A percentile compares a stretch with the other conserved stretches of the same genome.
These are phyloP conservation scores for Tretioscincus oriximinensis DNA, from an alignment of 2,113 vertebrate species.

Conservation along the genomic window DNA sequence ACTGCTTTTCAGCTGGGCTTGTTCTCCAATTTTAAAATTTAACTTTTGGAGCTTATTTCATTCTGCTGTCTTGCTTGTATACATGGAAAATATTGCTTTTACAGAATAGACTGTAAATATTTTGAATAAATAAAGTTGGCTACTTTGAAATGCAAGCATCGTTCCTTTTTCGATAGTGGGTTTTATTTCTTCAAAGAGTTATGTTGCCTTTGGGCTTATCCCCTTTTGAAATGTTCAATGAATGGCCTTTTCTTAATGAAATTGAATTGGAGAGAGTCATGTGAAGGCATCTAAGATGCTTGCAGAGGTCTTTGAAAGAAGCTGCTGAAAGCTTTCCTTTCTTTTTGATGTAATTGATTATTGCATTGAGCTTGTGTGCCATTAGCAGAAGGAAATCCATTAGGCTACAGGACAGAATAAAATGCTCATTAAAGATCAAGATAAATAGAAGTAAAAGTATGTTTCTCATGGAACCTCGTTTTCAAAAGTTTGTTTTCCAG, in stretches of 20 bases:
- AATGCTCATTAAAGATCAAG: background rate
- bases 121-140: background rate
- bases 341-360: background rate
- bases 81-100: too few relatives aligned
- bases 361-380: background rate
- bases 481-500: background rate
- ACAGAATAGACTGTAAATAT: too few relatives aligned
- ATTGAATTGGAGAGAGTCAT: background rate
- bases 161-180: background rate
- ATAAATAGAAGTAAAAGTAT: background rate
- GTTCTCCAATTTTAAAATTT: too few relatives aligned
- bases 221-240: background rate
- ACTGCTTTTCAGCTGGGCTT: too few relatives aligned
- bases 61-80: too few relatives aligned
- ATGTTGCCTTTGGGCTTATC: background rate
- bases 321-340: constrained; percentile 4
- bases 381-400: background rate
- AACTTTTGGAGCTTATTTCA: too few relatives aligned
- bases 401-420: background rate
- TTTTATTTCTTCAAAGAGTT: accelerated
- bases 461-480: background rate
- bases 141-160: background rate
- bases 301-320: background rate
- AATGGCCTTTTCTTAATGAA: background rate
- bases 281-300: background rate